Evolutionary conservation across 2,797 vertebrate species (phyloP).

Genomic region (Mormyrus hasselquistii): DNA sequence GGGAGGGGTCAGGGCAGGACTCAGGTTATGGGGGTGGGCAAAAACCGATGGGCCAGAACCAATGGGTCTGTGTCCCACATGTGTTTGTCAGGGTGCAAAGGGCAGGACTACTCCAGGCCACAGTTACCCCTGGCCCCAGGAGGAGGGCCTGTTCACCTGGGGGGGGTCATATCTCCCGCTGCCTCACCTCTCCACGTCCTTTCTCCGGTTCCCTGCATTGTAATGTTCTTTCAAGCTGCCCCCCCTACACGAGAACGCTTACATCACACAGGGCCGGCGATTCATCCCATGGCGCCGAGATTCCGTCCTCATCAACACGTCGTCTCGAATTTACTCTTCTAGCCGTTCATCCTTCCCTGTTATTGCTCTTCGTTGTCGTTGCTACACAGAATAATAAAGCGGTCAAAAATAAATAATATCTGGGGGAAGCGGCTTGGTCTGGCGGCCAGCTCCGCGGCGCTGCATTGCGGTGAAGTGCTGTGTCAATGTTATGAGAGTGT

Average conservation of each 20-base stretch:
- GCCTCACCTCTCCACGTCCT: background rate
- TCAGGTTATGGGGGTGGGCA: background rate
- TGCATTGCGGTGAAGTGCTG: background rate
- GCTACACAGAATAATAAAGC: background rate
- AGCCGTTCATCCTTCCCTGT: background rate
- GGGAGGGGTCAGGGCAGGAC: background rate
- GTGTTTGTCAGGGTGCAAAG: background rate
- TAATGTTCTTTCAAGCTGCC: background rate
- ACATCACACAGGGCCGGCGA: background rate
- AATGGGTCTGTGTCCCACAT: background rate
- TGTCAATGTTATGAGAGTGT: conserved; percentile 1
- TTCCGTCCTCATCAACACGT: background rate
- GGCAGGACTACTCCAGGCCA: background rate
- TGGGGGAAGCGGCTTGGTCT: background rate
- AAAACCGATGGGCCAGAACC: background rate
- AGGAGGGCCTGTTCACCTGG: background rate
- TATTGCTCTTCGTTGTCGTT: background rate
- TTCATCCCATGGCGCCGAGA: background rate
- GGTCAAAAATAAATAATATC: background rate
- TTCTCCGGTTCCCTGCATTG: background rate
- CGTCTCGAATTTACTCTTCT: background rate
- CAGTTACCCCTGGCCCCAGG: background rate
- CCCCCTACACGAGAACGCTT: background rate
- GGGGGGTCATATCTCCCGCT: background rate
- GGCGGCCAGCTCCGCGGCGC: background rate